Base-by-base conservation (phyloP, 2,888 invertebrate species). In the Lottia gigantea region DNA sequence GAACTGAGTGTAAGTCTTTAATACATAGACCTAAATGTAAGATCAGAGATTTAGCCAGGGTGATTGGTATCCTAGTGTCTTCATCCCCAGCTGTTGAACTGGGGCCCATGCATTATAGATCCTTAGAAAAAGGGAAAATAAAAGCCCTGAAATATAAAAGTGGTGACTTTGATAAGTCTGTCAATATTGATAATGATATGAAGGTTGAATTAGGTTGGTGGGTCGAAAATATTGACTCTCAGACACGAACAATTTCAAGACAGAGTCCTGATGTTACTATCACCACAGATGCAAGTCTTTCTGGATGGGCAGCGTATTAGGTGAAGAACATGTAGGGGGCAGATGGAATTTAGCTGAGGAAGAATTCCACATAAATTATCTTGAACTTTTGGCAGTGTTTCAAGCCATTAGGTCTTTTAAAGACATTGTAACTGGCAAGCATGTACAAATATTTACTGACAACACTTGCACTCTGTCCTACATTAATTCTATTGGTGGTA, bases 361-460 rank as follows among this genome's bases (percentile, higher is more conserved):
- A 19, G 19, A 19, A 55, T 1, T 19, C 12, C 90, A 92, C 26
- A 79, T 82, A 23, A 67, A 71, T 40, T 26, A 61, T 25, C 47
- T 71, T 40, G 68, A 71, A 66, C 31, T 73, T 15, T n/a, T 31
- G 23, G 65, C 64, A 2, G 61, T 63, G 46, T 65, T 64, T 15
- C 40, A 55, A 1, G 64, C 25, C 11, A 15, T 72, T 15, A 70
- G 31, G 23, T 14, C 55, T n/a, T 25, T 62, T 31, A 7, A 55
- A 25, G 23, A 65, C 16, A 23, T 64, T 26, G 4, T 49, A 15
- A 4, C n/a, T 16, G 47, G 45, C 4, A 64, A 65, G 40, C 69
- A 69, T 65, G 45, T 69, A 19, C 19, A 69, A 14, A 45, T 71
- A 4, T n/a, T 19, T n/a, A 62, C 68, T 23, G 71, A 73, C 25